These are phyloP conservation scores for Seriola dumerili DNA, from an alignment of 2,113 vertebrate genomes.

Conservation along the genomic window DNA sequence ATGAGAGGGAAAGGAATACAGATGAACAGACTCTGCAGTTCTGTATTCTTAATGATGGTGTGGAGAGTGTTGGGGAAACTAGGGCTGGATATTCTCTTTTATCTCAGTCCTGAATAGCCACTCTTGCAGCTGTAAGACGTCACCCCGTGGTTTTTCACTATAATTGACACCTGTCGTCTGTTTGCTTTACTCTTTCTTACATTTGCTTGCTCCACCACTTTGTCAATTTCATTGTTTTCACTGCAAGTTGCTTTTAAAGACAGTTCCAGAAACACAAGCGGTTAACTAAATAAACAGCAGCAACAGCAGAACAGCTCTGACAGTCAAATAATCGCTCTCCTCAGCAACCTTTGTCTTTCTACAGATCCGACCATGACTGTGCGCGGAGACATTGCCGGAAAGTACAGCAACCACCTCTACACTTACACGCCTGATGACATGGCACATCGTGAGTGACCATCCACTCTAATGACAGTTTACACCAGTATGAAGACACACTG, in stretches of 20 bases:
- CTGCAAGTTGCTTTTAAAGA: background rate
- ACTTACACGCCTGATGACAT: slow-evolving; percentile 76
- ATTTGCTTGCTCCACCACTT: background rate
- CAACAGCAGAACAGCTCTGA: background rate
- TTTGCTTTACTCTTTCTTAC: background rate
- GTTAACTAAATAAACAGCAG: background rate
- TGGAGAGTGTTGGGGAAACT: background rate
- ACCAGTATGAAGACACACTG: slow-evolving; percentile 8
- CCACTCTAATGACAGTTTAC: slow-evolving; percentile 27
- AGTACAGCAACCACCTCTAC: slow-evolving; percentile 69
- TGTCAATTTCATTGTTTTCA: background rate
- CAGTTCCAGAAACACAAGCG: background rate
- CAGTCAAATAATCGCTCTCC: background rate
- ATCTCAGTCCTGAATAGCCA: background rate
- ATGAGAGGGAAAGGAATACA: slow-evolving; percentile 1
- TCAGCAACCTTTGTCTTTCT: background rate
- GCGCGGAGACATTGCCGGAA: slow-evolving; percentile 76
- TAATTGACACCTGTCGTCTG: background rate
- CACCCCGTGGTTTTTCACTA: background rate
- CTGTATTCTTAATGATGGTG: background rate
- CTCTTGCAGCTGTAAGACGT: background rate
- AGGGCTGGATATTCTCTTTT: background rate
- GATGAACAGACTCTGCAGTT: background rate
- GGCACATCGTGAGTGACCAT: slow-evolving; percentile 72
- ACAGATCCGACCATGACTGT: slow-evolving; percentile 81